Conservation (phyloP, 2,888 invertebrate species). For the Agrilus biguttatus region DNA sequence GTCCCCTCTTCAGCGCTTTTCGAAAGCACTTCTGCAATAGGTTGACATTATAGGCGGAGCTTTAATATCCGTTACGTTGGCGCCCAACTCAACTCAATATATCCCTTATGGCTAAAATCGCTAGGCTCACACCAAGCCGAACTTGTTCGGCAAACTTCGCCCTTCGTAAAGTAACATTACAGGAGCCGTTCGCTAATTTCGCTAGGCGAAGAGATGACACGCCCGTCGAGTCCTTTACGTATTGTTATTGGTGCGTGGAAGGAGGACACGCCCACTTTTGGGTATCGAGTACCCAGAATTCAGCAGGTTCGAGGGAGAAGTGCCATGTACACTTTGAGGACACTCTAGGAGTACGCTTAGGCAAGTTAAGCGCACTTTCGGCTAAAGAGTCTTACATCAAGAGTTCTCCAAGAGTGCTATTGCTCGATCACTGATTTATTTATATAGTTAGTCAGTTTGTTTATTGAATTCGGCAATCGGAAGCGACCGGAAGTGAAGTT, state of each 20-base stretch:
- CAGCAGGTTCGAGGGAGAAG: slow-evolving; percentile 28
- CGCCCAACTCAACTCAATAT: no score
- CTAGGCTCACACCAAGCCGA: slow-evolving; percentile 2
- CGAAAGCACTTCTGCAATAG: slow-evolving; percentile 22
- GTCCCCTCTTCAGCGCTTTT: slow-evolving; percentile 22
- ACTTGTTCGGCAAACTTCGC: not conserved
- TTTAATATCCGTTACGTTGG: slow-evolving; percentile 8
- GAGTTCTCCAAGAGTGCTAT: slow-evolving; percentile 33
- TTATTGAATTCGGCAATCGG: slow-evolving; percentile 34
- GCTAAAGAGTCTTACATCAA: slow-evolving; percentile 37
- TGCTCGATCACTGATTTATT: slow-evolving; percentile 36
- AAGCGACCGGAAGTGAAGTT: slow-evolving; percentile 24
- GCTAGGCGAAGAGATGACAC: slow-evolving; percentile 1
- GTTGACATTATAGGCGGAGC: slow-evolving; percentile 18
- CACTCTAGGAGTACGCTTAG: slow-evolving; percentile 36
- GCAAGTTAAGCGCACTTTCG: slow-evolving; percentile 36
- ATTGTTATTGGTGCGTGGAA: slow-evolving; percentile 11
- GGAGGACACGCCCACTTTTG: slow-evolving; percentile 16
- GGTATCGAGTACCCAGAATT: slow-evolving; percentile 29
- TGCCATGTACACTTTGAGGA: slow-evolving; percentile 35
- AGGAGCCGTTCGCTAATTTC: not conserved
- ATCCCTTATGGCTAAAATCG: no score
- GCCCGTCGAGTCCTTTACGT: slow-evolving; percentile 2
- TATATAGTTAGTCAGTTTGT: slow-evolving; percentile 37
- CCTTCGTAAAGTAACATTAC: no score